A percentile compares a stretch with the other conserved stretches of the same genome.
These are phyloP conservation scores for Arremon aurantiirostris DNA, from an alignment of 2,797 vertebrate species.

Conservation along the genomic window DNA sequence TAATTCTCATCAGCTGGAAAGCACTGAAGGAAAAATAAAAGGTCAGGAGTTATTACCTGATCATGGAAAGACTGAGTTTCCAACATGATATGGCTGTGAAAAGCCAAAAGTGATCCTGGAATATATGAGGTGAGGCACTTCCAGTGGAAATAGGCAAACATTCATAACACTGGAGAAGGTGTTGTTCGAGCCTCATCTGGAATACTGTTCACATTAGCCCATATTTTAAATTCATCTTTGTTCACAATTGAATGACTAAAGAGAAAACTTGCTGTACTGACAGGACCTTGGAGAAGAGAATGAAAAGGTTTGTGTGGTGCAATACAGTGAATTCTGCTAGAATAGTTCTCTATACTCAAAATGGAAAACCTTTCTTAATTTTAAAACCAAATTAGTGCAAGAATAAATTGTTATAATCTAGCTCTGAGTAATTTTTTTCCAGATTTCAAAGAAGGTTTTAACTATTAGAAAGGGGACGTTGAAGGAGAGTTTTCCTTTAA, in stretches of 20 bases:
- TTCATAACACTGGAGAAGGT: neutral
- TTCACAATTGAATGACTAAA: neutral
- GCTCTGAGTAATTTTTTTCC: neutral
- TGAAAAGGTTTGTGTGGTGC: neutral
- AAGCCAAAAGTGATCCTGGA: conserved; percentile 1
- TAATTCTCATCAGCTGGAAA: neutral
- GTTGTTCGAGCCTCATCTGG: neutral
- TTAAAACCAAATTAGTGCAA: neutral
- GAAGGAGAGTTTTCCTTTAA: neutral
- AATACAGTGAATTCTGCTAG: neutral
- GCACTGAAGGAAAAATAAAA: neutral
- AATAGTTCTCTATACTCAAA: neutral
- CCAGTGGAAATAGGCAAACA: conserved; percentile 20
- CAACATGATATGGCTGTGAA: neutral
- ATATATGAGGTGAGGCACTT: neutral
- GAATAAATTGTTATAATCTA: neutral
- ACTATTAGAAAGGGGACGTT: neutral
- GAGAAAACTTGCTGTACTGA: neutral
- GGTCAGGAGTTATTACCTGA: neutral
- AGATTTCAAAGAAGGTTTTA: neutral
- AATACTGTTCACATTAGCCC: conserved; percentile 20
- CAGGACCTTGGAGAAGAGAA: neutral
- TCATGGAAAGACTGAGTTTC: neutral
- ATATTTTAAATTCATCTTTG: conserved; percentile 17
- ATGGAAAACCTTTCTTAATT: neutral